Evolutionary conservation across 2,113 vertebrate species (phyloP), one percentile per base, ranked within the genome.

Genomic region (Limanda limanda): DNA sequence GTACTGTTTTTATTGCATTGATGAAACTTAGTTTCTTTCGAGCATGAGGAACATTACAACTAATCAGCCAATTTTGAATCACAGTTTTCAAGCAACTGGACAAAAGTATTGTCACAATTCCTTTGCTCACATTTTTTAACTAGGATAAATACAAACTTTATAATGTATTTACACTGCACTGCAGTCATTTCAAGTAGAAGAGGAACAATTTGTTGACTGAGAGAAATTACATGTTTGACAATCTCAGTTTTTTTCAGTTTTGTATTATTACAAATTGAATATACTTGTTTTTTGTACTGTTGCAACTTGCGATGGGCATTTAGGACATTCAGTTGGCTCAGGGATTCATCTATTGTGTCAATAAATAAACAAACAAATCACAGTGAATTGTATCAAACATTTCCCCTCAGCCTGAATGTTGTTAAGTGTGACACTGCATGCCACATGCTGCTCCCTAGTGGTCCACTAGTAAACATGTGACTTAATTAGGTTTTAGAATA

Each of bases 401-500:
- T 42, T 11, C 14, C 58, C 35, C 24, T 20, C n/a, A 42, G 47
- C 24, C 51, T 68, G 27, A 35, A 72, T 51, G 42, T 57, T 55
- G 62, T 71, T 78, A 82, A 84, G 83, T 67, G 61, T 78, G 76
- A 81, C 85, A 88, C 76, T 79, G 74, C 76, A 86, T 85, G 86
- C 82, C 83, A 79, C 82, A 82, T 82, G 83, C 93, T 92, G 92
- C 93, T 86, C 94, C 92, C 92, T 91, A 92, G 91, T 88, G 94
- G 93, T 74, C 65, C 60, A 47, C 13, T 52, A 35, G 31, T 78
- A 89, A 92, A 90, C 81, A 85, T 68, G 81, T 63, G 54, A 79
- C 63, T 80, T 67, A 56, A 68, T 65, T 69, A 65, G 71, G 47
- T 17, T 48, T 14, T 15, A 48, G 17, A 15, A 51, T 15, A n/a